Evolutionary conservation across 2,113 vertebrate genomes (phyloP), one percentile per base, ranked within the genome.

Genomic region (Oxygymnocypris stewartii): DNA sequence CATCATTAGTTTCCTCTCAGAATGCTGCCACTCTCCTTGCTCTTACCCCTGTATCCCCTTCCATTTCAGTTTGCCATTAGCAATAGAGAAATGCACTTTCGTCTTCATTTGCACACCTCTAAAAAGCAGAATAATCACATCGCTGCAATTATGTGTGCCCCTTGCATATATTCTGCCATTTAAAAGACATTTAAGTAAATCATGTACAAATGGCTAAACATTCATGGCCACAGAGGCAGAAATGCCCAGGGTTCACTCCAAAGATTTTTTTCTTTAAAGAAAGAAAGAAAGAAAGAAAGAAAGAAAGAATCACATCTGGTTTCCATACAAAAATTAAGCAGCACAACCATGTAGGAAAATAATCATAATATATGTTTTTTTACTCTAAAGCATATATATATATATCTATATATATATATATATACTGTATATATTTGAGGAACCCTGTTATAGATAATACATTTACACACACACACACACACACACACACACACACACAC

Each of bases 31-130:
- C 67, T 86, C 54, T 65, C 79, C 85, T 82, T 65, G 25, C 11
- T 75, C 79, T 51, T 82, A 65, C 80, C 86, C 54, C 54, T n/a
- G 78, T 74, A 77, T 47, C 87, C 9, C 78, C 42, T 88, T 61
- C 23, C 59, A 37, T 61, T 75, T 65, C 49, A 40, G 31, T 37
- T 40, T 75, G 83, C 69, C 44, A 81, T 85, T 85, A 76, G 87
- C 78, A 65, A n/a, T 23, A 28, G 35, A 74, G 54, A 81, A 85
- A 84, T 44, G 67, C n/a, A 81, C 87, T 65, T 88, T 85, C 69
- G 76, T 88, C 87, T 85, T 85, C 67, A 76, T 88, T 87, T 85
- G 47, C 44, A 54, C 42, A 79, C 18, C 18, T 37, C 42, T 85
- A 23, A 77, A 88, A 80, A 28, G 42, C 57, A 54, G 83, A 63